Conservation (phyloP, 2,797 vertebrate genomes). For the Dicrostonyx torquatus region DNA sequence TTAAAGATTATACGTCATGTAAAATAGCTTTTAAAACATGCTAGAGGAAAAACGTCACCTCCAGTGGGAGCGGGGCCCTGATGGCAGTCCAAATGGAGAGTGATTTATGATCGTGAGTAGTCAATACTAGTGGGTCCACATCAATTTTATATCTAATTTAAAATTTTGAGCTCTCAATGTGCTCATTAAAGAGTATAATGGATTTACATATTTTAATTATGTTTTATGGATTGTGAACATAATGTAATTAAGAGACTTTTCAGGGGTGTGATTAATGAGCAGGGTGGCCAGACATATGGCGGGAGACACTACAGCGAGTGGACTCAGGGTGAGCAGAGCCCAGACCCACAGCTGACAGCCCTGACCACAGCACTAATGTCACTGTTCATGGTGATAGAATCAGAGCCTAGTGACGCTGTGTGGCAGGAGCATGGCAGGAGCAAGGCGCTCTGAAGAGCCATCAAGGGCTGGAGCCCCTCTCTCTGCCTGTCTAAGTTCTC, state of each 20-base stretch:
- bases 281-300: conserved; percentile 61
- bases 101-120: conserved; percentile 83
- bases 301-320: not conserved
- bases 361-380: not conserved
- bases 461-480: too few relatives aligned
- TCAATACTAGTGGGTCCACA: conserved; percentile 83
- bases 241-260: conserved; percentile 85
- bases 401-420: not conserved
- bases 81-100: conserved; percentile 42
- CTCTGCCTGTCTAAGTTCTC: rapidly evolving
- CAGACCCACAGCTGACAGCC: not conserved
- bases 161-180: conserved; percentile 85
- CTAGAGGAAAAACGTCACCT: not conserved
- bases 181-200: conserved; percentile 87
- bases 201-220: conserved; percentile 89
- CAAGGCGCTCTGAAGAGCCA: not conserved
- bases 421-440: not conserved
- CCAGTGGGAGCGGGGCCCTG: not conserved
- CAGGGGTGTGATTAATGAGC: conserved; percentile 83
- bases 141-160: conserved; percentile 86
- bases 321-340: not conserved
- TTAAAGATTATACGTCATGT: not conserved
- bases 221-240: conserved; percentile 87
- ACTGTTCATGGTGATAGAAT: rapidly evolving
- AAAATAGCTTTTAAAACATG: conserved; percentile 45